Conservation (phyloP, 2,113 vertebrate species). For the Odontesthes bonariensis region DNA sequence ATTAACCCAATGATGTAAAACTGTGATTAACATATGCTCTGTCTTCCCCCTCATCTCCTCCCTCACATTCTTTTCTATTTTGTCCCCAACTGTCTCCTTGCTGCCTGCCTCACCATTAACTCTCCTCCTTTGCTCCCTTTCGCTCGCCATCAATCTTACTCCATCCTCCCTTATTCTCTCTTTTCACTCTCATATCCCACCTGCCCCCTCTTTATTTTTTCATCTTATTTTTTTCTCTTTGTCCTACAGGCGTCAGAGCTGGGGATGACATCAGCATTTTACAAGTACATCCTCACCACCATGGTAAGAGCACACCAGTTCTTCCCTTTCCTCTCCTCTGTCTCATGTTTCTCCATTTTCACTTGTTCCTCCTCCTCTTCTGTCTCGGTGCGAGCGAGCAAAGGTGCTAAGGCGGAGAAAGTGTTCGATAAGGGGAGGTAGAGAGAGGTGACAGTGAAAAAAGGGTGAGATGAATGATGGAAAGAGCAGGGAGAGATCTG, state of each 20-base stretch:
- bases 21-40: slow-evolving; percentile 71
- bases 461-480: slow-evolving; percentile 40
- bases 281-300: slow-evolving; percentile 96
- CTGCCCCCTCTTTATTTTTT: slow-evolving; percentile 42
- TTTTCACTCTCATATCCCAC: slow-evolving; percentile 28
- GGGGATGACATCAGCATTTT: slow-evolving; percentile 95
- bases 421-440: slow-evolving; percentile 45
- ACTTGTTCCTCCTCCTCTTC: slow-evolving; percentile 19
- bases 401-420: slow-evolving; percentile 48
- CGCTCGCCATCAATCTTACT: slow-evolving; percentile 34
- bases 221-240: slow-evolving; percentile 32
- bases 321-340: slow-evolving; percentile 2
- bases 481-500: slow-evolving; percentile 30
- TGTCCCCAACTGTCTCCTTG: slow-evolving; percentile 53
- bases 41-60: slow-evolving; percentile 26
- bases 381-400: slow-evolving; percentile 31
- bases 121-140: slow-evolving; percentile 20
- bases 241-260: slow-evolving; percentile 88
- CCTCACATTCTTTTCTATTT: slow-evolving; percentile 33
- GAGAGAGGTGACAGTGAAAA: slow-evolving; percentile 43
- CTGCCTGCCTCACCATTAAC: slow-evolving; percentile 49
- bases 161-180: slow-evolving; percentile 13
- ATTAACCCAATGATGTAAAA: slow-evolving; percentile 70
- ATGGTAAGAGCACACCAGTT: slow-evolving; percentile 85
- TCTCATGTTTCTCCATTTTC: slow-evolving; percentile 12